Evolutionary conservation across 1,140 invertebrate genomes (phyloP).

Genomic region (Rhopalosiphum maidis): DNA sequence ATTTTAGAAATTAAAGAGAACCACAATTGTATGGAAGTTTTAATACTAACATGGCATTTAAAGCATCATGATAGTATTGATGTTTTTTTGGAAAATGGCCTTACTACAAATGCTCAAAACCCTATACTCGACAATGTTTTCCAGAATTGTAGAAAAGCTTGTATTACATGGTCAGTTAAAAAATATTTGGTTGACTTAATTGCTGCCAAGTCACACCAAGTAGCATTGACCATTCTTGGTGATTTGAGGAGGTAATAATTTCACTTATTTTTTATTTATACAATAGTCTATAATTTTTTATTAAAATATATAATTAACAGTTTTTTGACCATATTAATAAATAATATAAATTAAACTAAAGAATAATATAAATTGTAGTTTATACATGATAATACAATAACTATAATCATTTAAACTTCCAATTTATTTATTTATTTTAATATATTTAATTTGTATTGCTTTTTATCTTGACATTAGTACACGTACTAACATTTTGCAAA

Average conservation of each 20-base stretch:
- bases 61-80: slow-evolving; percentile 26
- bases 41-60: slow-evolving; percentile 40
- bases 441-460: no score
- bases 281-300: neutral
- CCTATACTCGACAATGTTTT: neutral
- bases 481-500: no score
- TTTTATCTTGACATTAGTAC: no score
- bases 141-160: slow-evolving; percentile 24
- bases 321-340: neutral
- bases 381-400: no score
- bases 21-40: neutral
- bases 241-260: slow-evolving; percentile 50
- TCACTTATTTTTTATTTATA: neutral
- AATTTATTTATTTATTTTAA: no score
- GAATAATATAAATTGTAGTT: no score
- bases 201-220: slow-evolving; percentile 14
- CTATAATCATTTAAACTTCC: no score
- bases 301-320: neutral
- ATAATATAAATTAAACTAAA: no score
- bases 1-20: slow-evolving; percentile 48
- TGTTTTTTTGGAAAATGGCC: slow-evolving; percentile 22
- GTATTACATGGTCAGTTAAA: slow-evolving; percentile 38
- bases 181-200: slow-evolving; percentile 29
- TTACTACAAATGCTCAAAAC: neutral
- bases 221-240: neutral